Evolutionary conservation across 2,888 invertebrate species (phyloP), one percentile per base, ranked within the genome.

Genomic region (Crematogaster levior): DNA sequence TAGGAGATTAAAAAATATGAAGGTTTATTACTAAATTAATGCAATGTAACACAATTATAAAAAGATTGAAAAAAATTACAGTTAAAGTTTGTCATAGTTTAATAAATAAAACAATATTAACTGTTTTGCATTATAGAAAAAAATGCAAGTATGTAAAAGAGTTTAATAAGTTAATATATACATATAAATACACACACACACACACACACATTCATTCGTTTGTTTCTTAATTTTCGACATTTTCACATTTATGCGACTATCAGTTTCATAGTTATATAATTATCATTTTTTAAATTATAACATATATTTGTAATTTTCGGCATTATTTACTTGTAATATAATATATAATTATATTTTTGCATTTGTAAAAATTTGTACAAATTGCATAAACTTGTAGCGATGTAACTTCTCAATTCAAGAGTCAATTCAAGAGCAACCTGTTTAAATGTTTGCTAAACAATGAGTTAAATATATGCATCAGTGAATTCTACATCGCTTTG

Each of bases 361-460:
- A 15, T 24, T 74, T 61, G 12, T n/a, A 18, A 61, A 1, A 24
- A 51, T 48, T 48, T 61, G 37, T 1, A 27, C 7, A 61, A 61
- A 74, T n/a, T n/a, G n/a, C n/a, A n/a, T n/a, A 10, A 1, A 34
- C 24, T 37, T 3, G 0, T n/a, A 61, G 34, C 34, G 4, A 15
- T 46, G 18, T 30, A 9, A 18, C 27, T 27, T 27, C 12, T n/a
- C n/a, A n/a, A 66, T 10, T 27, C 24, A n/a, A n/a, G n/a, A n/a
- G n/a, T n/a, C 12, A 53, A 43, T 46, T 46, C 21, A 18, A 73
- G 5, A 10, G 43, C 24, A 34, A n/a, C 6, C 34, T 51, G 37
- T 74, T 74, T 61, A 34, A 60, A 34, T 37, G 10, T 51, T 73
- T 74, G 9, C n/a, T 34, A 21, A 34, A 61, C 21, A 61, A 74